Conservation (phyloP, 2,888 invertebrate species). For the Yponomeuta evonymella region DNA sequence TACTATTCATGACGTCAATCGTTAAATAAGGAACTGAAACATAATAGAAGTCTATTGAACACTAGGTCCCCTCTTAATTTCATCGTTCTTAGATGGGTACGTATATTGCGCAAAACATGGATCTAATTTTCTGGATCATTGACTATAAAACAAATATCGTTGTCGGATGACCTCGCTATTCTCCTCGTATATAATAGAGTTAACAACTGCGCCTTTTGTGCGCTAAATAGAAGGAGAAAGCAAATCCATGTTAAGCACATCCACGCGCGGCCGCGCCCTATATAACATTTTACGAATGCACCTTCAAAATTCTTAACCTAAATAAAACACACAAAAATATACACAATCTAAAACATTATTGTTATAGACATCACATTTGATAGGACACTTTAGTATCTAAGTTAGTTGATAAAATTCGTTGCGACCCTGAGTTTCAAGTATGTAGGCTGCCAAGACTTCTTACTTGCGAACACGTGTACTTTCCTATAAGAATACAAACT, state of each 20-base stretch:
- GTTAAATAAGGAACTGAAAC: slow-evolving; percentile 21
- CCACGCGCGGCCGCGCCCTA: background rate
- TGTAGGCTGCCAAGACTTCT: slow-evolving; percentile 34
- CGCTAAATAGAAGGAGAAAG: slow-evolving; percentile 6
- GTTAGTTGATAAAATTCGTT: slow-evolving; percentile 69
- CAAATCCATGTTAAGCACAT: background rate
- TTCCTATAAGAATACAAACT: slow-evolving; percentile 34
- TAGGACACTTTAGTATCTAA: slow-evolving; percentile 58
- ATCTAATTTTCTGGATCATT: background rate
- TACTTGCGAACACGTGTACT: slow-evolving; percentile 31
- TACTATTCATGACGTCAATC: slow-evolving; percentile 21
- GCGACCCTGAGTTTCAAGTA: slow-evolving; percentile 53
- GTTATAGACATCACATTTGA: slow-evolving; percentile 72
- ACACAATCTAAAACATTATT: slow-evolving; percentile 72
- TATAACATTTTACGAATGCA: slow-evolving; percentile 68
- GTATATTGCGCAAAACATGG: slow-evolving; percentile 3
- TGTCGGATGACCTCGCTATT: background rate
- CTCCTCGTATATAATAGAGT: background rate
- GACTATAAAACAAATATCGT: slow-evolving; percentile 11
- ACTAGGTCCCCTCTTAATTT: background rate
- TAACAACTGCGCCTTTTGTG: background rate
- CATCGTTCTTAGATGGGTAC: background rate
- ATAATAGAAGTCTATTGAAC: background rate
- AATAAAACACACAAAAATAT: slow-evolving; percentile 71
- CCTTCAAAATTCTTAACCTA: slow-evolving; percentile 52